Evolutionary conservation across 2,888 invertebrate genomes (phyloP).

Genomic region (Amiota communis): DNA sequence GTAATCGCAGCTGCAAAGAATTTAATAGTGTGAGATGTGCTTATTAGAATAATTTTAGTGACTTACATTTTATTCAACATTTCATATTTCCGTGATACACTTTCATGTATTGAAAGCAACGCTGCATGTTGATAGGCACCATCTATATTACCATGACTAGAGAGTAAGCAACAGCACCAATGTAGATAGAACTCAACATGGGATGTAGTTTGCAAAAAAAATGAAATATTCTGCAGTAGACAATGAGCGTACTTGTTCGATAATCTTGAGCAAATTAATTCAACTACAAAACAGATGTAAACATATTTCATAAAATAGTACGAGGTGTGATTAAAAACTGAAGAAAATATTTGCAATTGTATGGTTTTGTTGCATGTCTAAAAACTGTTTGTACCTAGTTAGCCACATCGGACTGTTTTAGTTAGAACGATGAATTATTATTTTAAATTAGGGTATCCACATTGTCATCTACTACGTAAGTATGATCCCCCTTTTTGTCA

Average conservation of each 20-base stretch:
- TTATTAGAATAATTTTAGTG: neutral
- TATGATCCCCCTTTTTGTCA: too few species aligned
- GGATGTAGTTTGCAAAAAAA: slow-evolving; percentile 82
- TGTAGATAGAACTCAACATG: slow-evolving; percentile 92
- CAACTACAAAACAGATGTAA: slow-evolving; percentile 78
- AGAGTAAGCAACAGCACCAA: slow-evolving; percentile 84
- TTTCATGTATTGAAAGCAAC: slow-evolving; percentile 84
- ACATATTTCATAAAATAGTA: neutral
- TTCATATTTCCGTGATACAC: slow-evolving; percentile 84
- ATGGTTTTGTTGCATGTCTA: too few species aligned
- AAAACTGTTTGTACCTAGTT: too few species aligned
- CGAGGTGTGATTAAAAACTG: neutral
- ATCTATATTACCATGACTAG: slow-evolving; percentile 77
- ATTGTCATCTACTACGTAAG: too few species aligned
- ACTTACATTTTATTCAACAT: slow-evolving; percentile 89
- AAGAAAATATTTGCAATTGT: too few species aligned
- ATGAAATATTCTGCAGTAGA: slow-evolving; percentile 81
- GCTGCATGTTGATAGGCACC: slow-evolving; percentile 78
- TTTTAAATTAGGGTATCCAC: too few species aligned
- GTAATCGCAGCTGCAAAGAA: slow-evolving; percentile 84
- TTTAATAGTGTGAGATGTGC: neutral
- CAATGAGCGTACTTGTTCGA: slow-evolving; percentile 85
- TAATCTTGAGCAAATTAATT: slow-evolving; percentile 80
- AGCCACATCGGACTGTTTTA: too few species aligned
- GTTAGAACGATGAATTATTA: too few species aligned